Conservation (phyloP, 2,888 invertebrate genomes). For the Epinotia bilunana region DNA sequence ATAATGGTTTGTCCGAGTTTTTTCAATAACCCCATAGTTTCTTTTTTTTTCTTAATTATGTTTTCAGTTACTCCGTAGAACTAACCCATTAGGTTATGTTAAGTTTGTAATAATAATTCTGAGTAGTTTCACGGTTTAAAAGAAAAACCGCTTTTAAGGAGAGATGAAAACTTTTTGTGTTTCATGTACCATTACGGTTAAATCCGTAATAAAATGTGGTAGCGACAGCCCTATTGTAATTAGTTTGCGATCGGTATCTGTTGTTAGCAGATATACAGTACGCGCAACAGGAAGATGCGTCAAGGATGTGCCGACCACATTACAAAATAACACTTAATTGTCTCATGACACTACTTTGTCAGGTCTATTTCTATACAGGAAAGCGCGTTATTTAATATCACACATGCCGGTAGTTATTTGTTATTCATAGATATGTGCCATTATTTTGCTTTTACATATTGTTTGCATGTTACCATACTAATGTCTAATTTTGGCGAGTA, state of each 20-base stretch:
- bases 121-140: too few species aligned
- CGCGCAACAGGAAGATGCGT: conserved; percentile 38
- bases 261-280: conserved; percentile 4
- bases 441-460: conserved; percentile 12
- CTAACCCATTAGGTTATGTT: too few species aligned
- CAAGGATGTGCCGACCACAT: conserved; percentile 36
- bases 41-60: too few species aligned
- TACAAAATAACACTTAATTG: conserved; percentile 42
- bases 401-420: conserved; percentile 25
- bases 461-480: not conserved
- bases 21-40: too few species aligned
- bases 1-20: too few species aligned
- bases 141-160: too few species aligned
- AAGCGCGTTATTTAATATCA: conserved; percentile 23
- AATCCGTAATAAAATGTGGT: not conserved
- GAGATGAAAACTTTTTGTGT: too few species aligned
- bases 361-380: conserved; percentile 34
- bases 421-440: conserved; percentile 9
- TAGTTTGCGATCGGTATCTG: conserved; percentile 14
- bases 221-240: conserved; percentile 16
- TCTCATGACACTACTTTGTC: conserved; percentile 34
- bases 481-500: not conserved
- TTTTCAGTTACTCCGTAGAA: too few species aligned
- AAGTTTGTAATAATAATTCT: too few species aligned
- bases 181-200: too few species aligned